Base-by-base conservation (phyloP, 53 echinoderm and acorn worm species). In the Pentamera pediparva region DNA sequence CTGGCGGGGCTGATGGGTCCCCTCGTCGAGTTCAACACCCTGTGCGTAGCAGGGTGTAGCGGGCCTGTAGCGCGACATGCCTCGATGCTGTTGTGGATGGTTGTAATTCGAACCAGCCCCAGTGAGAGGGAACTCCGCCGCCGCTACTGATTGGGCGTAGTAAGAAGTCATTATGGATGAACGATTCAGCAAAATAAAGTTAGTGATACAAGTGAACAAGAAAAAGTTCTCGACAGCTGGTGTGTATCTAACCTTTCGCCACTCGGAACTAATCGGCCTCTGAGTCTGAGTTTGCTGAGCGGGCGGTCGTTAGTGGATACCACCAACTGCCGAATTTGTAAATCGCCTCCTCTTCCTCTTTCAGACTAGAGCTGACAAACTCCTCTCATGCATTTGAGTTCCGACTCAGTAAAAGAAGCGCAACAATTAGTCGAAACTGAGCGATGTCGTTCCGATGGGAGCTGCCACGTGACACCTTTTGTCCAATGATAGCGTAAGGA, bases 61-160 rank as follows among this genome's bases (percentile, higher is more conserved):
- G 13, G 73, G 53, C 34, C 73, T 52, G 38, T 53, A 72, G 36
- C 73, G 51, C 25, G 73, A 72, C 73, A 72, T 54, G 34, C 73
- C 73, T 20, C 73, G 51, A 37, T 72, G 73, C 36, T 72, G 73
- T 12, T 72, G 73, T 20, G 34, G 73, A 37, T 72, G 73, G 27
- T 47, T 51, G 73, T 72, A 72, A 72, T 72, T 72, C 35, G 73
- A 72, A 35, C 73, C 30, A 32, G 73, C 73, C 32, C 73, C 73
- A 22, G 73, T 53, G 31, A 72, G 37, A 52, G 73, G 89, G 61
- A 85, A 89, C 35, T 85, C 85, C 54, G 85, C 74, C 64, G 78
- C 78, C 76, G 85, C 61, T 79, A 85, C 86, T 62, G 89, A 89
- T 82, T 89, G 85, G 36, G 85, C 85, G 70, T 86, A 89, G 71